phyloP scores from a whole-genome alignment of 1,140 invertebrate genomes.

The Eubasilissa regina region DNA sequence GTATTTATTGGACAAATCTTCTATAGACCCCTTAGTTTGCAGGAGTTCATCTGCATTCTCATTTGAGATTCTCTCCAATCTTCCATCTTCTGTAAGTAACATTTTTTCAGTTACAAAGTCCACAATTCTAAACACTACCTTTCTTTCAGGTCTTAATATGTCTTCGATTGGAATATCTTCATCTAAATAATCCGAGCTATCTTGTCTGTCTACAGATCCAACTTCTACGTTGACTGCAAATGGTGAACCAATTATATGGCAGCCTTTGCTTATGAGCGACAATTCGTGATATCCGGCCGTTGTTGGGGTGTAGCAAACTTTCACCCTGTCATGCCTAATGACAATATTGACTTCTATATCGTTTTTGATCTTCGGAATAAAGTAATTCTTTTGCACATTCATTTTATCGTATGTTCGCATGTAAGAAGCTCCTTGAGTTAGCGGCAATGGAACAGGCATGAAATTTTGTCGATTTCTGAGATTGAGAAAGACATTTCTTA shows the following conservation, averaged over 20 bases:
- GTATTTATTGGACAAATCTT: slow-evolving; percentile 52
- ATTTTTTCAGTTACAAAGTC: slow-evolving; percentile 73
- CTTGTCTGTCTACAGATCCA: slow-evolving; percentile 62
- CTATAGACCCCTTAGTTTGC: slow-evolving; percentile 47
- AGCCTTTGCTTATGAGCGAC: slow-evolving; percentile 69
- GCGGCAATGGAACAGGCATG: slow-evolving; percentile 66
- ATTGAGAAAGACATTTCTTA: slow-evolving; percentile 67
- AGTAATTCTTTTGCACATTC: slow-evolving; percentile 69
- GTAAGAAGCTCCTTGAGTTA: slow-evolving; percentile 67
- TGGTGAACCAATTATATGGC: slow-evolving; percentile 70
- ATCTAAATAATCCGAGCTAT: slow-evolving; percentile 65
- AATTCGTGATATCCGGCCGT: slow-evolving; percentile 69
- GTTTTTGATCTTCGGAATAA: slow-evolving; percentile 68
- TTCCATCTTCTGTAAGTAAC: slow-evolving; percentile 70
- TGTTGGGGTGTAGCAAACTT: slow-evolving; percentile 67
- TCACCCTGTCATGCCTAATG: slow-evolving; percentile 64
- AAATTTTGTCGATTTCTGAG: slow-evolving; percentile 64
- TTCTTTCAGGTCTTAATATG: slow-evolving; percentile 66
- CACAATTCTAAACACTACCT: slow-evolving; percentile 70
- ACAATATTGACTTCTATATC: slow-evolving; percentile 69
- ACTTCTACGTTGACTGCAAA: slow-evolving; percentile 67
- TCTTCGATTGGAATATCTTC: slow-evolving; percentile 69
- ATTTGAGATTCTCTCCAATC: slow-evolving; percentile 68
- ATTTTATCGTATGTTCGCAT: slow-evolving; percentile 67
- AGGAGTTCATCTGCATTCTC: slow-evolving; percentile 53